A percentile compares a stretch with the other conserved stretches of the same genome.
phyloP scores from a whole-genome alignment of 2,888 invertebrate genomes.

The Papilio protenor region DNA sequence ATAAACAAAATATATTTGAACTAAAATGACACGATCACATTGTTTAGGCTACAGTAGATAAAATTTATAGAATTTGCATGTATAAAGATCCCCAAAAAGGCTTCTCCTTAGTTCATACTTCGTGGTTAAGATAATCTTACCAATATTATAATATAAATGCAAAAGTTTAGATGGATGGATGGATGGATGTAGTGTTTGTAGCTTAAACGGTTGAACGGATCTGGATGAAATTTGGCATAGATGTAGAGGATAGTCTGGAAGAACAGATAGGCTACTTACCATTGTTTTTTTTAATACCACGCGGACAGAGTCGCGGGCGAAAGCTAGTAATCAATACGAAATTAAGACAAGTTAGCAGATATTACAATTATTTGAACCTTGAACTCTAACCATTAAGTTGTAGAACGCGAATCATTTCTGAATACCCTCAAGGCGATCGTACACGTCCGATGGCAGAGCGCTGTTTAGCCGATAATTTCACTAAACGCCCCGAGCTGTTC shows the following conservation, averaged over 20 bases:
- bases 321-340: too few relatives aligned
- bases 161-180: too few relatives aligned
- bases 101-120: background rate
- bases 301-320: too few relatives aligned
- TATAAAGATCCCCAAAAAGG: background rate
- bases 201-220: too few relatives aligned
- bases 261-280: too few relatives aligned
- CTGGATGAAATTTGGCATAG: too few relatives aligned
- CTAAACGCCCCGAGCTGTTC: slow-evolving; percentile 22
- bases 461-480: slow-evolving; percentile 27
- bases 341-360: background rate
- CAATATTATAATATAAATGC: too few relatives aligned
- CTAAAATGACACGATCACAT: background rate
- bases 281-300: too few relatives aligned
- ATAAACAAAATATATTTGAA: background rate
- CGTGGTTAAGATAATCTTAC: too few relatives aligned
- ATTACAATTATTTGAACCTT: slow-evolving; percentile 2
- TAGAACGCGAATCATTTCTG: slow-evolving; percentile 13
- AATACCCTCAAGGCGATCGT: background rate
- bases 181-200: too few relatives aligned
- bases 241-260: too few relatives aligned
- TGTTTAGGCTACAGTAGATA: background rate
- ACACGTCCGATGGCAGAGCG: slow-evolving; percentile 12
- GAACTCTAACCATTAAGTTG: background rate
- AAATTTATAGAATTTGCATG: background rate